Evolutionary conservation across 2,113 vertebrate species (phyloP).

Genomic region (Tinamus guttatus): DNA sequence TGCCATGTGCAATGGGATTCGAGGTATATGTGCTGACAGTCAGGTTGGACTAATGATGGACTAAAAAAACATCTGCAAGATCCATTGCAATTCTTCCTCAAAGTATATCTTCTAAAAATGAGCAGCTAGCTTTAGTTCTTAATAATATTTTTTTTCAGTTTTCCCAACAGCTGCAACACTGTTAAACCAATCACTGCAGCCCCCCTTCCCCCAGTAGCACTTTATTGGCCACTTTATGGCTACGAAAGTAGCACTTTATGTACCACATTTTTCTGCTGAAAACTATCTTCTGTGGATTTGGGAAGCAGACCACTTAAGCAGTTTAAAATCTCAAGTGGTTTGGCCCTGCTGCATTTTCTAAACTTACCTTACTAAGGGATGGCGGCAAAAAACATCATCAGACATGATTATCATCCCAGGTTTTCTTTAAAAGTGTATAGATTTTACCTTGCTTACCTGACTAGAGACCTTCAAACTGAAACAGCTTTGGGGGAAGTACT

Average conservation of each 20-base stretch:
- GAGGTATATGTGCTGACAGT: background rate
- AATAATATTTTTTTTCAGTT: background rate
- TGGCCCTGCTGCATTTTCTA: background rate
- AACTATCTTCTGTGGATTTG: background rate
- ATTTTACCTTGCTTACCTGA: background rate
- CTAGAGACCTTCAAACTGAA: background rate
- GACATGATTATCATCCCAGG: too few species aligned
- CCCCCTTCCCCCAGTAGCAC: background rate
- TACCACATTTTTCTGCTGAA: background rate
- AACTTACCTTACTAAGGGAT: background rate
- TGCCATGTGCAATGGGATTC: background rate
- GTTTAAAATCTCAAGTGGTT: background rate
- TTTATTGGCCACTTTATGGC: background rate
- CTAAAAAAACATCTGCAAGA: background rate
- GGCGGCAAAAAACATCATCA: background rate
- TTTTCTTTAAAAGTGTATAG: background rate
- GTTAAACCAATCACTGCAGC: background rate
- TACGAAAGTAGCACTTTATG: background rate
- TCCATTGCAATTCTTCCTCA: background rate
- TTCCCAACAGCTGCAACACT: background rate
- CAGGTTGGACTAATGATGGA: background rate
- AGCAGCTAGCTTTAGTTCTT: accelerated
- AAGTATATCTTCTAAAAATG: background rate
- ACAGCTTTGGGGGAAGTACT: background rate
- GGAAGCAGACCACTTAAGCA: background rate